These are phyloP conservation scores for Tetrax tetrax DNA, from an alignment of 2,113 vertebrate species.

Conservation along the genomic window DNA sequence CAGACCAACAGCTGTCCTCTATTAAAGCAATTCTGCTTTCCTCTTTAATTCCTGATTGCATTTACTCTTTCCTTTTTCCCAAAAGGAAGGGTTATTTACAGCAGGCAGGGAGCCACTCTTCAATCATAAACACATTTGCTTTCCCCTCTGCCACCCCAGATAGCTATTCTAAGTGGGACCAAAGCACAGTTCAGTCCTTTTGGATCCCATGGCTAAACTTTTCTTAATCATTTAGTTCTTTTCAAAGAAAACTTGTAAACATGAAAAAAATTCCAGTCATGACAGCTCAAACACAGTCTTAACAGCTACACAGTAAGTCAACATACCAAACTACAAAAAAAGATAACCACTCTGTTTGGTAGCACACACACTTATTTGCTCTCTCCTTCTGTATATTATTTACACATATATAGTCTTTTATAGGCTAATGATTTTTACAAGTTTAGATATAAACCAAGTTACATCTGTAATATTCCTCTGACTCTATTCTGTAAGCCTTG, in stretches of 20 bases:
- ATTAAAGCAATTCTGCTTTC: background rate
- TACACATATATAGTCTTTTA: background rate
- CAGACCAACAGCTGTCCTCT: background rate
- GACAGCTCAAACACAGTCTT: rapidly evolving
- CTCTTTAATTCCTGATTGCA: background rate
- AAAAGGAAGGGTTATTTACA: background rate
- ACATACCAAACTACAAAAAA: background rate
- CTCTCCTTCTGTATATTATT: background rate
- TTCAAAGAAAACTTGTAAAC: background rate
- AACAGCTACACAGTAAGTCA: background rate
- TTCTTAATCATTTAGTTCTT: background rate
- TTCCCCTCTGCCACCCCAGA: background rate
- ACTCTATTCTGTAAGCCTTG: background rate
- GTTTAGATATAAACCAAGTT: background rate
- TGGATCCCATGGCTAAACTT: background rate
- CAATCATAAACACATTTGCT: background rate
- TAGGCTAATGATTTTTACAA: background rate
- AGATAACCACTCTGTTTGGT: background rate
- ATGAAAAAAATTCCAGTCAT: background rate
- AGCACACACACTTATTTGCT: background rate
- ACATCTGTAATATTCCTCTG: background rate
- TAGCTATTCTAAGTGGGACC: background rate
- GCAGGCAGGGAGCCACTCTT: background rate
- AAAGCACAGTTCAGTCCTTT: background rate
- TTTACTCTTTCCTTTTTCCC: background rate